Percentiles rank a stretch among this genome's conserved stretches.
Evolutionary conservation across 2,113 vertebrate species (phyloP).

Genomic region (Tympanuchus pallidicinctus): DNA sequence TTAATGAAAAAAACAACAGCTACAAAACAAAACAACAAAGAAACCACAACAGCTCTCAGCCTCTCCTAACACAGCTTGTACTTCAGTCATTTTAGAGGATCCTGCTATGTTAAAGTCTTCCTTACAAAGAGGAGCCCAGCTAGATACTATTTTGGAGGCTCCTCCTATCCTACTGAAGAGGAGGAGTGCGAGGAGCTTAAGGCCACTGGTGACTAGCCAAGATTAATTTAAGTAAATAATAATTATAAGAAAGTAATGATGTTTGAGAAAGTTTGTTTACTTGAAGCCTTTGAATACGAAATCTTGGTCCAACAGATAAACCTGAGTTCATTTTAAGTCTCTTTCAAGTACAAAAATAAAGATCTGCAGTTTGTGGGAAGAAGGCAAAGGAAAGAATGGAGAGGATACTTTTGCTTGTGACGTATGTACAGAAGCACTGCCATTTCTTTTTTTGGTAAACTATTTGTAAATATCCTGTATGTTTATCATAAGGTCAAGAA

Average conservation of each 20-base stretch:
- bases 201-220: background rate
- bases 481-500: background rate
- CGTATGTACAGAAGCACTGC: background rate
- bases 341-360: background rate
- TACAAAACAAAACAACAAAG: too few species aligned
- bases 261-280: background rate
- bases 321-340: background rate
- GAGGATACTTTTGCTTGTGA: background rate
- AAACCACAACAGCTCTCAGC: background rate
- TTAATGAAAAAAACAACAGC: background rate
- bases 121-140: background rate
- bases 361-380: background rate
- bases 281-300: background rate
- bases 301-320: background rate
- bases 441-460: background rate
- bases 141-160: background rate
- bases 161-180: background rate
- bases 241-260: background rate
- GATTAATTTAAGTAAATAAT: background rate
- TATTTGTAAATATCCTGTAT: background rate
- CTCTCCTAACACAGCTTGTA: background rate
- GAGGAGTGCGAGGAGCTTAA: background rate
- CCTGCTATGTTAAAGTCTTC: background rate
- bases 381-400: background rate
- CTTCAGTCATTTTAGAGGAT: background rate